Evolutionary conservation across 37 sponge, comb jelly and placozoan genomes (phyloP).

Genomic region (Lycopodina hypogea): DNA sequence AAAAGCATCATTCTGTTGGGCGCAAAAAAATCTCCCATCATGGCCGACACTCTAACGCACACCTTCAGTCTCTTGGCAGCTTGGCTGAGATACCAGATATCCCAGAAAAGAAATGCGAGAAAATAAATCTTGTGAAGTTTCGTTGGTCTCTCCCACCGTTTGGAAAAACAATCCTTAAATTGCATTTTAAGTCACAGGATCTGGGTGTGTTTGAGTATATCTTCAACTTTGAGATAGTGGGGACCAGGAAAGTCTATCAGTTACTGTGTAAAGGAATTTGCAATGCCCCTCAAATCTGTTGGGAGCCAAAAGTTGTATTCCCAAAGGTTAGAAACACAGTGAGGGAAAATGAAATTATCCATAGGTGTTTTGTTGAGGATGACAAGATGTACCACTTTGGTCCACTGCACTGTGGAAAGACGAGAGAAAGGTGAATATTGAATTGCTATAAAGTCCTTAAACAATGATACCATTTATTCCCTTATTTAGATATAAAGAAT

Average conservation of each 20-base stretch:
- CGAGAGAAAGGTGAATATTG: constrained; percentile 67
- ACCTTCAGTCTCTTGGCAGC: neutral
- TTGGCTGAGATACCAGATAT: too few species aligned
- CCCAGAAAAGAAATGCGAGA: too few species aligned
- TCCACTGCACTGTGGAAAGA: constrained; percentile 87
- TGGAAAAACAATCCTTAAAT: constrained; percentile 78
- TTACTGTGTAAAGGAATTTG: constrained; percentile 93
- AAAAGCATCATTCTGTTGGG: neutral
- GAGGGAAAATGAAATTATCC: constrained; percentile 81
- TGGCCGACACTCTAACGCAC: neutral
- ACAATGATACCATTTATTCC: neutral
- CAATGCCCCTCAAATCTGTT: constrained; percentile 73
- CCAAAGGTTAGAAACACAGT: constrained; percentile 59
- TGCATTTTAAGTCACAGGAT: constrained; percentile 72
- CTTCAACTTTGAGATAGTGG: constrained; percentile 92
- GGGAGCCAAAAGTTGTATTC: constrained; percentile 89
- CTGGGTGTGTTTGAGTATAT: constrained; percentile 76
- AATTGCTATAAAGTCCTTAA: neutral
- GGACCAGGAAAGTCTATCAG: constrained; percentile 80
- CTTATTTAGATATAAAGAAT: constrained; percentile 67
- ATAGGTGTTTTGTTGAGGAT: constrained; percentile 77
- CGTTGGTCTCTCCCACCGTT: constrained; percentile 91
- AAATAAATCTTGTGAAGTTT: constrained; percentile 45
- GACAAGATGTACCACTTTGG: constrained; percentile 85
- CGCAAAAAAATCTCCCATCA: neutral